phyloP scores from a whole-genome alignment of 2,797 vertebrate genomes.

The Halcyon leucocephala region DNA sequence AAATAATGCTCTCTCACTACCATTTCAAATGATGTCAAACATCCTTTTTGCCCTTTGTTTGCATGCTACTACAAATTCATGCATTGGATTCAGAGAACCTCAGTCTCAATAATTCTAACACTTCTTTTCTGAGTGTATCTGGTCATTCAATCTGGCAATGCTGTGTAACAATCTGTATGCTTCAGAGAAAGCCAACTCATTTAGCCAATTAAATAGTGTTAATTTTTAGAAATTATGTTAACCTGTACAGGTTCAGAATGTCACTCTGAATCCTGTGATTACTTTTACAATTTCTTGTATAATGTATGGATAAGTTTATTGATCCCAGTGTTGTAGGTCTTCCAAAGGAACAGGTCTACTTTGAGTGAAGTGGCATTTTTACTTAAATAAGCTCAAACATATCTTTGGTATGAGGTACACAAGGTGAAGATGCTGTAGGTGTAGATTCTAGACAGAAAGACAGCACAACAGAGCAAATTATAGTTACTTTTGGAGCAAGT shows the following conservation, averaged over 20 bases:
- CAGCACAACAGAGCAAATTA: not conserved
- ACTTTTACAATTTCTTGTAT: not conserved
- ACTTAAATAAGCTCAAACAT: not conserved
- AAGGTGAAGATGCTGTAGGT: not conserved
- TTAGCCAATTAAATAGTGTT: not conserved
- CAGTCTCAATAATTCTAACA: not conserved
- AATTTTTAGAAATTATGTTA: not conserved
- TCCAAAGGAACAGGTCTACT: not conserved
- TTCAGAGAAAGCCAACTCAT: not conserved
- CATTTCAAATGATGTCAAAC: not conserved
- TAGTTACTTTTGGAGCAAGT: not conserved
- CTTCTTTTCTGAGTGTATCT: not conserved
- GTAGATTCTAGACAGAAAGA: not conserved
- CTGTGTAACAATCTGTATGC: not conserved
- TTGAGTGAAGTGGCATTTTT: not conserved
- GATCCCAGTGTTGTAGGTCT: not conserved
- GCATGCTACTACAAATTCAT: not conserved
- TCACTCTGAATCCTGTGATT: not conserved
- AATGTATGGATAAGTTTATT: not conserved
- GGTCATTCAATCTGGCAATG: not conserved
- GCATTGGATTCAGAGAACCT: not conserved
- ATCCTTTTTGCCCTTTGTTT: not conserved
- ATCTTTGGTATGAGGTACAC: not conserved
- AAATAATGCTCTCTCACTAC: not conserved
- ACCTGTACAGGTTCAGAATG: not conserved